Percentiles rank a stretch among this genome's conserved stretches.
Evolutionary conservation across 2,888 invertebrate genomes (phyloP).

Genomic region (Cepaea hortensis): DNA sequence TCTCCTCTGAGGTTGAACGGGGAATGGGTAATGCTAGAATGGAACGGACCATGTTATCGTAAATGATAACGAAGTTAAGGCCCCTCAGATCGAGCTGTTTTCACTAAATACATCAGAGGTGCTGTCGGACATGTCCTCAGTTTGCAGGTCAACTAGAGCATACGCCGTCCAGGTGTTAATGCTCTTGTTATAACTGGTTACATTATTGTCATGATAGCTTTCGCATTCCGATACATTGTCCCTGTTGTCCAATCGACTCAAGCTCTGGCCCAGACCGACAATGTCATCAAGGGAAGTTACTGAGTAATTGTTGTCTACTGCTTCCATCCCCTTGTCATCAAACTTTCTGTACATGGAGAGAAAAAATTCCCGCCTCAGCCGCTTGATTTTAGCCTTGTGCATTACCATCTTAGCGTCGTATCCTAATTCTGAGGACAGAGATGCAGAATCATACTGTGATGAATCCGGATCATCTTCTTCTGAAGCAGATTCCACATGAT

Average conservation of each 20-base stretch:
- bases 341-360: conserved; percentile 5
- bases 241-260: not conserved
- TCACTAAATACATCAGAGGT: conserved; percentile 36
- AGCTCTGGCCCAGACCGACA: not conserved
- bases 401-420: not conserved
- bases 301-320: not conserved
- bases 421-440: not conserved
- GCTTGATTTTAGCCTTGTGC: not conserved
- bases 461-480: conserved; percentile 28
- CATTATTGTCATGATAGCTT: not conserved
- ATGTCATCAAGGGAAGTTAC: not conserved
- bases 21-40: too few species aligned
- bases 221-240: conserved; percentile 34
- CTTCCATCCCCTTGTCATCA: not conserved
- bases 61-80: not conserved
- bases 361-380: conserved; percentile 26
- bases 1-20: too few species aligned
- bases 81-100: conserved; percentile 17
- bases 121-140: conserved; percentile 42
- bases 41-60: too few species aligned
- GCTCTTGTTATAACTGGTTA: conserved; percentile 32
- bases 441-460: conserved; percentile 25
- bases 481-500: conserved; percentile 17
- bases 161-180: conserved; percentile 47
- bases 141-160: conserved; percentile 32